Base-by-base conservation (phyloP, 2,888 invertebrate species). In the Apamea crenata region DNA sequence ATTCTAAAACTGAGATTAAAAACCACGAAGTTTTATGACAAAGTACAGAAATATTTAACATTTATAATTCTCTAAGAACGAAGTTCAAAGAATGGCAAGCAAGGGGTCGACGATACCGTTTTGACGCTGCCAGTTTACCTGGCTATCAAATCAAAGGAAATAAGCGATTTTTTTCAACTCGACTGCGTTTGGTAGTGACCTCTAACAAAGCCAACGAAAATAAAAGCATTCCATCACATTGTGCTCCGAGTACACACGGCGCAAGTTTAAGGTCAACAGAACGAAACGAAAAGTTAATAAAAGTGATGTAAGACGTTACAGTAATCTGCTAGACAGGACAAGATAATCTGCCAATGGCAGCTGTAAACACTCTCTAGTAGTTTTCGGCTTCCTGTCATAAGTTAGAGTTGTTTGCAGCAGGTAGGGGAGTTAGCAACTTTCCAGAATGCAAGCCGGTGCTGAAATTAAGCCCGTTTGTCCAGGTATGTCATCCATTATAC, bases 181-280 rank as follows among this genome's bases (percentile, higher is more conserved):
- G 14, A 29, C 36, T 32, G 25, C 47, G 53, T 56, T 74, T 67
- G n/a, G 6, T 32, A 18, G 14, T 61, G 76, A 81, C 53, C 72
- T 80, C 73, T 71, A 36, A 81, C 70, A 81, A 67, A 74, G 84
- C 71, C 36, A 84, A 81, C 63, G 85, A 85, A 87, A 85, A 83
- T 80, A 82, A 82, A 83, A 83, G 84, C 84, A 81, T 74, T 81
- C 53, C 69, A 81, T 77, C 53, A 50, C 70, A 70, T 68, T 84
- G 79, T 80, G 29, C 36, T 74, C 16, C 44, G 32, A 78, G 65
- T 67, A 74, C 56, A 77, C 59, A 29, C 61, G 25, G 59, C 73
- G 12, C 73, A 83, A 83, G 83, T 82, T 82, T 82, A 82, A 82
- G 83, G 82, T 82, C 82, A 82, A 78, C 50, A 53, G 44, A 78